A percentile compares a stretch with the other conserved stretches of the same genome.
Evolutionary conservation across 1,140 invertebrate species (phyloP).

Genomic region (Diabrotica virgifera): DNA sequence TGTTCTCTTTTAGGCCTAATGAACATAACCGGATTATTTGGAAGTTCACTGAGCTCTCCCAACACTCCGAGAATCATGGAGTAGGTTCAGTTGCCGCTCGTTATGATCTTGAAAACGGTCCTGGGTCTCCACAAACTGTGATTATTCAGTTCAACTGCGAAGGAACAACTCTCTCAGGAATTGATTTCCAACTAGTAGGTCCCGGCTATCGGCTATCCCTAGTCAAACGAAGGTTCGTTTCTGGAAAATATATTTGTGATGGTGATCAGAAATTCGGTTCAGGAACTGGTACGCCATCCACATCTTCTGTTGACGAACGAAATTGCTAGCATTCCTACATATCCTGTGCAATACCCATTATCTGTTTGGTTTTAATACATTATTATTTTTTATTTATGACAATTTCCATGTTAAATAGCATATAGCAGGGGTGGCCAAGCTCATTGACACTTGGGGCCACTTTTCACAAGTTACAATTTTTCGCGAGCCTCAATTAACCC

Average conservation of each 20-base stretch:
- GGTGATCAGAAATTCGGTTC: constrained; percentile 62
- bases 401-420: constrained; percentile 41
- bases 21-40: constrained; percentile 82
- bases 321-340: constrained; percentile 45
- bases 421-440: too few relatives aligned
- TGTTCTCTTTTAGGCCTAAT: constrained; percentile 57
- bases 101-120: constrained; percentile 79
- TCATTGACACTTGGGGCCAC: too few relatives aligned
- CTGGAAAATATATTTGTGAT: constrained; percentile 89
- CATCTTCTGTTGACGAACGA: constrained; percentile 35
- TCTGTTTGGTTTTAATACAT: constrained; percentile 15
- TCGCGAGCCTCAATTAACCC: too few relatives aligned
- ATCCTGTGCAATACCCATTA: constrained; percentile 33
- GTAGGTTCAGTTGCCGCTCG: constrained; percentile 87
- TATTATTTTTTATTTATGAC: constrained; percentile 39
- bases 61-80: constrained; percentile 82
- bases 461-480: too few relatives aligned
- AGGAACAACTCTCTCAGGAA: constrained; percentile 88
- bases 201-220: constrained; percentile 89
- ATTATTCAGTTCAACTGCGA: constrained; percentile 93
- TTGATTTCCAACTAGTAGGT: constrained; percentile 88
- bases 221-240: constrained; percentile 90
- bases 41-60: constrained; percentile 90
- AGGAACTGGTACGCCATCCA: constrained; percentile 37
- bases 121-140: constrained; percentile 77